Evolutionary conservation across 2,888 invertebrate genomes (phyloP).

Genomic region (Prionchulus punctatus): DNA sequence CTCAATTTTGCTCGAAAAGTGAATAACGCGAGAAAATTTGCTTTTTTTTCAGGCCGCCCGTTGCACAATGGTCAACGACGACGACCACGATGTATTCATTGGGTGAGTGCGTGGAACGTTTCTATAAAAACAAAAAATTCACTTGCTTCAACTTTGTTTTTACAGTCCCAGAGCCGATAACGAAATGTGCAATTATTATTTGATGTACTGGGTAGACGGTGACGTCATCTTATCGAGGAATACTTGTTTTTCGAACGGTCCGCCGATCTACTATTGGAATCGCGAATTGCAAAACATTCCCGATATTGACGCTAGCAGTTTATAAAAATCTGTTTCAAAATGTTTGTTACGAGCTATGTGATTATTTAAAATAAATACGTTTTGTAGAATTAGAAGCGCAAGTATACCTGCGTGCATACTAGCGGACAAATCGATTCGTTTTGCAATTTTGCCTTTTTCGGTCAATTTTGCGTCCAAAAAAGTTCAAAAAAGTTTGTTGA

Average conservation of each 20-base stretch:
- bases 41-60: slow-evolving; percentile 18
- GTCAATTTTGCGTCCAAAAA: no score
- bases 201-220: slow-evolving; percentile 31
- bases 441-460: no score
- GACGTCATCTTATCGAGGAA: slow-evolving; percentile 17
- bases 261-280: slow-evolving; percentile 26
- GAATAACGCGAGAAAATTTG: no score
- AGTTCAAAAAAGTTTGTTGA: no score
- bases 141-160: not conserved
- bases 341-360: no score
- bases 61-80: slow-evolving; percentile 27
- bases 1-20: no score
- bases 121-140: not conserved
- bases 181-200: slow-evolving; percentile 36
- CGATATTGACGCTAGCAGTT: slow-evolving; percentile 10
- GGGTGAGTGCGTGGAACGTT: slow-evolving; percentile 7
- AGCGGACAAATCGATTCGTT: no score
- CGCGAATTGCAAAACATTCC: slow-evolving; percentile 26
- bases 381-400: no score
- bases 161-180: slow-evolving; percentile 26
- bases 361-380: no score
- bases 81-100: slow-evolving; percentile 16
- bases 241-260: slow-evolving; percentile 27
- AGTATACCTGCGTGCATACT: no score
- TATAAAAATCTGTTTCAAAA: no score